Evolutionary conservation across 2,797 vertebrate species (phyloP).

Genomic region (Pantherophis alleghaniensis): DNA sequence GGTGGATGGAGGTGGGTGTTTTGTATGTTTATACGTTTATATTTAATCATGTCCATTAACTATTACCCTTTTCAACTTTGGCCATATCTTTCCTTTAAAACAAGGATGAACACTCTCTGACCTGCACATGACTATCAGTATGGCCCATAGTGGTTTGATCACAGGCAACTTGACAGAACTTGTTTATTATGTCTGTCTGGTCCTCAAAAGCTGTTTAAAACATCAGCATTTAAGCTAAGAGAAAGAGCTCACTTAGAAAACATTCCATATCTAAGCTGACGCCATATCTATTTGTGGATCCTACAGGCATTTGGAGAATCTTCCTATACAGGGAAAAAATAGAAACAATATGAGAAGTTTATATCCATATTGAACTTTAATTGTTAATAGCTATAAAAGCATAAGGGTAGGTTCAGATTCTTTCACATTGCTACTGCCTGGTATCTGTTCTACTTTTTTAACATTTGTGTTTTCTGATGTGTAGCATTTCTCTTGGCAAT

Average conservation of each 20-base stretch:
- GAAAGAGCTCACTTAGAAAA: not conserved
- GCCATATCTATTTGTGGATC: not conserved
- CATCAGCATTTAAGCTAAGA: not conserved
- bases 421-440: rapidly evolving
- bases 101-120: not conserved
- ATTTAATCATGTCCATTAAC: not conserved
- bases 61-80: not conserved
- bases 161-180: not conserved
- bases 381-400: rapidly evolving
- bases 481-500: slow-evolving; percentile 15
- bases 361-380: rapidly evolving
- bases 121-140: not conserved
- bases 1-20: not conserved
- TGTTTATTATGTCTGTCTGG: not conserved
- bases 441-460: not conserved
- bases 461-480: not conserved
- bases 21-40: not conserved
- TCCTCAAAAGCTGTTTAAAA: not conserved
- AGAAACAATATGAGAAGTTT: not conserved
- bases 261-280: not conserved
- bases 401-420: not conserved
- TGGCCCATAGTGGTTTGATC: not conserved
- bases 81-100: not conserved
- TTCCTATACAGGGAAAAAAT: not conserved
- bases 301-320: not conserved